Base-by-base conservation (phyloP, 2,888 invertebrate genomes). In the Athetis lepigone region DNA sequence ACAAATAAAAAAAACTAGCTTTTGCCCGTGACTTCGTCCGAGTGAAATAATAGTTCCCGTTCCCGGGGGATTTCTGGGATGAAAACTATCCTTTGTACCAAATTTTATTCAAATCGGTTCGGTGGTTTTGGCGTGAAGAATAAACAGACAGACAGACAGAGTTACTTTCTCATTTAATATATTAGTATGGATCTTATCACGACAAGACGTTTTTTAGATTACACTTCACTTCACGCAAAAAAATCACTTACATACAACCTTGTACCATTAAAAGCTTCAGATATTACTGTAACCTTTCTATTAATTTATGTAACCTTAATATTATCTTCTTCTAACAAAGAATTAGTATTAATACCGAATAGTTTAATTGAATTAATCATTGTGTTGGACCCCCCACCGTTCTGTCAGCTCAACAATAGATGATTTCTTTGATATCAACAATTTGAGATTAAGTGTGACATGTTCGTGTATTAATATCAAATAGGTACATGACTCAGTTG, bases 391-490 rank as follows among this genome's bases (percentile, higher is more conserved):
- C 40, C 9, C 45, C 18, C 42, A 23, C 25, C 0, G 54, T 9
- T 18, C 2, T 72, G 33, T 43, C 23, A 25, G 9, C 8, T 49
- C 47, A 46, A 72, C 25, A 60, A 66, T 59, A 55, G 39, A 11
- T 42, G 18, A 27, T 55, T 51, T 25, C 25, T 13, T 55, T 40
- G 52, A 23, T 40, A 47, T 33, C 13, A 11, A 1, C 50, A 9
- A 19, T 11, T 11, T 3, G 23, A 43, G n/a, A 39, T 37, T 21
- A 37, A 21, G 37, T 29, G 27, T 42, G 66, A 46, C 39, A 36
- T 13, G 27, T 49, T 57, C 16, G 29, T 29, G 11, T 25, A 13
- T 33, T 25, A n/a, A 13, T 50, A 56, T 52, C 29, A 45, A 66
- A 46, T 45, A 52, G 7, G 11, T 65, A 33, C 49, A 45, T 46